Evolutionary conservation across 1,140 invertebrate genomes (phyloP), one percentile per base, ranked within the genome.

Genomic region (Galleria mellonella): DNA sequence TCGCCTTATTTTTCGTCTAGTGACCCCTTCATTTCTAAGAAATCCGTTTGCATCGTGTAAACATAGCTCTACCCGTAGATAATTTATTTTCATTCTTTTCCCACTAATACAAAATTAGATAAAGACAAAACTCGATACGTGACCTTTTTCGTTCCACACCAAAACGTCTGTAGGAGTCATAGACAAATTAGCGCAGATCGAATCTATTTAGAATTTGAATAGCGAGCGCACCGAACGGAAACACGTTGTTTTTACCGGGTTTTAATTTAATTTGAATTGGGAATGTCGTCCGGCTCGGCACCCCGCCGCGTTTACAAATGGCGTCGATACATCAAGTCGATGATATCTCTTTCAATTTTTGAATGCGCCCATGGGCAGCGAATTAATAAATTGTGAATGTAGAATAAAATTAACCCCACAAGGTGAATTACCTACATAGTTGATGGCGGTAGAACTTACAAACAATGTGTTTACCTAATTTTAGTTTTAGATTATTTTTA

Each of bases 311-410:
- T 27, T 77, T 72, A 85, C 78, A 83, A 85, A 85, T 85, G 82
- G 70, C 65, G 65, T 66, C 72, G 55, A 83, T 83, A 72, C 78
- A 85, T 85, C 81, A 82, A 66, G 44, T 53, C 67, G 81, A 85
- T 85, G 81, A 85, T 85, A 85, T 85, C 81, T 85, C 76, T 78
- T 82, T 85, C 76, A 76, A 75, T 71, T 79, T 82, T 72, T 78
- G 75, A 75, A 79, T 69, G 65, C 52, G 68, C 48, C 61, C 63
- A 54, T 53, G 65, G 58, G 38, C 76, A 65, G 62, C 67, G 62
- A 73, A 81, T 79, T 79, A 77, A 82, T 82, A 77, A 79, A 67
- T 62, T 51, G 52, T 57, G 49, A 42, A 60, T 51, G 52, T 51
- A 54, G 56, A 63, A 70, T 67, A 77, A 61, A 54, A 58, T 58